These are phyloP conservation scores for Megaleporinus macrocephalus DNA, from an alignment of 2,113 vertebrate species.

Conservation along the genomic window DNA sequence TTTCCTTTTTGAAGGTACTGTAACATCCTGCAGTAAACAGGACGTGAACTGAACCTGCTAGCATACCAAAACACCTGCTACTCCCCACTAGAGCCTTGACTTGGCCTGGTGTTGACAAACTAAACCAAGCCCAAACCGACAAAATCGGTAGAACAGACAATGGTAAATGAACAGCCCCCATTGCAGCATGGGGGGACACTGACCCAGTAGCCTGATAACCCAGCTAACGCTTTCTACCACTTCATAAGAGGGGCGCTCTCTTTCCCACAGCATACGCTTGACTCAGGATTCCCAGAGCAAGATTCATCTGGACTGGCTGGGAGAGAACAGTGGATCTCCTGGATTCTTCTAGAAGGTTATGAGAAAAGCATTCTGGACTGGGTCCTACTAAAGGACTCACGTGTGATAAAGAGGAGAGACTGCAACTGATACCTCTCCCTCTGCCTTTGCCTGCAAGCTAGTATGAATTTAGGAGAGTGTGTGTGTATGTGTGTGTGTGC, in stretches of 20 bases:
- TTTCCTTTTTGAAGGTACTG: conserved; percentile 30
- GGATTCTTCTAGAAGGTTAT: conserved; percentile 28
- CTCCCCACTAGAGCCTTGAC: conserved; percentile 34
- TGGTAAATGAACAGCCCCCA: conserved; percentile 15
- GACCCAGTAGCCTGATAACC: conserved; percentile 11
- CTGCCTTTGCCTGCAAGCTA: conserved; percentile 31
- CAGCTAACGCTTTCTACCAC: neutral
- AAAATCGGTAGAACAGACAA: conserved; percentile 37
- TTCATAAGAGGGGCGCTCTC: neutral
- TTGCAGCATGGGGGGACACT: neutral
- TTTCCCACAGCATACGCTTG: conserved; percentile 12
- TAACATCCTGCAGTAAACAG: conserved; percentile 43
- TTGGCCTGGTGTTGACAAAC: conserved; percentile 15
- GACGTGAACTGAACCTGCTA: conserved; percentile 36
- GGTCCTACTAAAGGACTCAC: conserved; percentile 22
- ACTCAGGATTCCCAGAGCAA: conserved; percentile 44
- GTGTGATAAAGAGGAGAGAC: conserved; percentile 26
- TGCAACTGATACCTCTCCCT: conserved; percentile 21
- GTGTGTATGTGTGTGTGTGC: conserved; percentile 29
- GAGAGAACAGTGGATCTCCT: conserved; percentile 35
- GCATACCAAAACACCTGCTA: conserved; percentile 49
- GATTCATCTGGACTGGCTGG: conserved; percentile 27
- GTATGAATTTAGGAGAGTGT: conserved; percentile 36
- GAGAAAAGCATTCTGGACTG: conserved; percentile 10
- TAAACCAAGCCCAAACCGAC: conserved; percentile 32